phyloP scores from a whole-genome alignment of 2,113 vertebrate species.

The Lipotes vexillifer region DNA sequence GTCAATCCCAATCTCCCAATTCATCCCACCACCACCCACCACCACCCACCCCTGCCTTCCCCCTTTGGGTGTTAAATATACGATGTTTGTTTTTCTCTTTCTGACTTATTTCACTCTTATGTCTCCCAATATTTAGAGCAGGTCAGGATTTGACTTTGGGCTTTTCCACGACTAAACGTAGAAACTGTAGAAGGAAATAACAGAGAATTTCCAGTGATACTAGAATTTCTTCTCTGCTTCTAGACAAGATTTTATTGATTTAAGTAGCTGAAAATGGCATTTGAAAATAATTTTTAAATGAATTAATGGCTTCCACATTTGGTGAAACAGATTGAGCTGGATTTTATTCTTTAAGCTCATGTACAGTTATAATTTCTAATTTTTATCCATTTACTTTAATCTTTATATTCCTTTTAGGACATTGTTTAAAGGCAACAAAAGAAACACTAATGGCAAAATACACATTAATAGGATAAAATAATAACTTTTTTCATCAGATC shows the following conservation, averaged over 20 bases:
- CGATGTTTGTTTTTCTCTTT: too few species aligned
- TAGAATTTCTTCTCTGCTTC: not conserved
- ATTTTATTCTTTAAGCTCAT: not conserved
- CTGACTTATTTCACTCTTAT: too few species aligned
- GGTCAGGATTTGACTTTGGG: not conserved
- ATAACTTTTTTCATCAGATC: not conserved
- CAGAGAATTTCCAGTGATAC: not conserved
- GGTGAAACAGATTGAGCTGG: not conserved
- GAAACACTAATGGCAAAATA: not conserved
- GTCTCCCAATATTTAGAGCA: not conserved
- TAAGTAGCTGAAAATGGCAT: not conserved
- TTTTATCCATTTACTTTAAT: constrained; percentile 28
- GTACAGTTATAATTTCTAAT: not conserved
- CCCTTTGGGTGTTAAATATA: too few species aligned
- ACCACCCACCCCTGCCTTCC: too few species aligned
- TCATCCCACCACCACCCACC: too few species aligned
- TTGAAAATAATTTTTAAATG: not conserved
- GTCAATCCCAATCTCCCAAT: too few species aligned
- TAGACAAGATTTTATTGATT: not conserved
- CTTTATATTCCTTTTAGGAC: not conserved
- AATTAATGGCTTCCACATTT: not conserved
- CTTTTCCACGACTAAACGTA: not conserved
- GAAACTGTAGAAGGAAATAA: not conserved
- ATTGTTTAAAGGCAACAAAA: not conserved
- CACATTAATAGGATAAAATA: not conserved